phyloP scores from a whole-genome alignment of 2,113 vertebrate species.

The Enhydra lutris region DNA sequence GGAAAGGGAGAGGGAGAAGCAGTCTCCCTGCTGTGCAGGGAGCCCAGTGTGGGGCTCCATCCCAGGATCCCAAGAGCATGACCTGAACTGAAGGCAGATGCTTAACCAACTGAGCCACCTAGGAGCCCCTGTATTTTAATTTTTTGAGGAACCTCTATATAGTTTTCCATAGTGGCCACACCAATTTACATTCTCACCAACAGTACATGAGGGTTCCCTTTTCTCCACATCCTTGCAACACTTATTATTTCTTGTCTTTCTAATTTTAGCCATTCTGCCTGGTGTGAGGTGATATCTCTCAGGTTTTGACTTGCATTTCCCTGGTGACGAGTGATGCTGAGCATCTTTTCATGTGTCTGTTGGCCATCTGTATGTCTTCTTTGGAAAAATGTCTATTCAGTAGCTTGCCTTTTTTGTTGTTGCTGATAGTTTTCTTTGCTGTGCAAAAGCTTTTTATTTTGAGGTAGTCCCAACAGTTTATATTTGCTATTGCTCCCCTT shows the following conservation, averaged over 20 bases:
- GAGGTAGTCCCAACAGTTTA: too few species aligned
- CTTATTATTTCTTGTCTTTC: neutral
- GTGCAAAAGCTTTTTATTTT: too few species aligned
- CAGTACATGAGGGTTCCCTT: neutral
- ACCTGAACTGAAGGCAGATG: neutral
- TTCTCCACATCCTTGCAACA: neutral
- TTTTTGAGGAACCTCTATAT: neutral
- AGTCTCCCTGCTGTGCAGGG: neutral
- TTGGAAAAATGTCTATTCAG: neutral
- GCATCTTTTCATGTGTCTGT: neutral
- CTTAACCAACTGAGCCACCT: neutral
- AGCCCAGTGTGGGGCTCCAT: neutral
- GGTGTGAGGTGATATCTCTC: neutral
- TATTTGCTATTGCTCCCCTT: too few species aligned
- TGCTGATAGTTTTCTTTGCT: too few species aligned
- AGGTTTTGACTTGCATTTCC: neutral
- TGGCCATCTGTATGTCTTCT: neutral
- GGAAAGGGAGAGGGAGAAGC: neutral
- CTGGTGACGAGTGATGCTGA: neutral
- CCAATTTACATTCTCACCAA: neutral
- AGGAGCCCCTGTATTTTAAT: neutral
- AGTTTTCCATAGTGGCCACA: neutral
- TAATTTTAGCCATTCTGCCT: neutral
- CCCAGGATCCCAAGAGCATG: neutral
- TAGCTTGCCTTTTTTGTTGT: neutral